Evolutionary conservation across 2,797 vertebrate genomes (phyloP).

Genomic region (Trematomus bernacchii): DNA sequence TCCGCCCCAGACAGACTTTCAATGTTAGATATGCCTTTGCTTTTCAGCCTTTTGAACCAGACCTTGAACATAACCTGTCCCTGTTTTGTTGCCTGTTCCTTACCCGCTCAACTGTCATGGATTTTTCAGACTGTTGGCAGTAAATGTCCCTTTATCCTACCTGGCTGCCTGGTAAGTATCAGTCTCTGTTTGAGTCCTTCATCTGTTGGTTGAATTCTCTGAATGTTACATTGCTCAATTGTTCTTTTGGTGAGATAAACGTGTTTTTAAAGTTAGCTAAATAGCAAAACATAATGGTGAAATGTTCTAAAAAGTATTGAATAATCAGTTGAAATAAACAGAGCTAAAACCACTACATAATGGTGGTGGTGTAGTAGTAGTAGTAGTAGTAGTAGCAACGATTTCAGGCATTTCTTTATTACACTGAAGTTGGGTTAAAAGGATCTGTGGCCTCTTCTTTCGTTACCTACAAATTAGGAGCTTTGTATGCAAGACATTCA

Average conservation of each 20-base stretch:
- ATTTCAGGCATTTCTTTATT: neutral
- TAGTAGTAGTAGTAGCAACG: neutral
- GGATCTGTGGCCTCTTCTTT: conserved; percentile 6
- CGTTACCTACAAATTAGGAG: no score
- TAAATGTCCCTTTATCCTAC: neutral
- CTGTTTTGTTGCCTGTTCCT: neutral
- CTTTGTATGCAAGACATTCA: no score
- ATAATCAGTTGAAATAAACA: neutral
- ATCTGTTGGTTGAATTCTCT: neutral
- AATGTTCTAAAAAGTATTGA: neutral
- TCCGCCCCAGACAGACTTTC: no score
- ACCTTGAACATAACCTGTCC: neutral
- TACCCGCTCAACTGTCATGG: neutral
- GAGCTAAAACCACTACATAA: neutral
- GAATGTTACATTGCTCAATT: neutral
- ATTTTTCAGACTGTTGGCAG: neutral
- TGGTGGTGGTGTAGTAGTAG: no score
- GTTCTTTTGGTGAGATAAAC: neutral
- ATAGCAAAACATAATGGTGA: neutral
- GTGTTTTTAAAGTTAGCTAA: neutral
- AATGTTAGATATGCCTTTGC: neutral
- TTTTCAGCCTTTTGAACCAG: neutral
- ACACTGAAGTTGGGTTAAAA: conserved; percentile 4
- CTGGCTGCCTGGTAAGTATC: neutral
- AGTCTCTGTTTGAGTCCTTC: neutral